Conservation (phyloP, 2,113 vertebrate species). For the Centropus unirufus region DNA sequence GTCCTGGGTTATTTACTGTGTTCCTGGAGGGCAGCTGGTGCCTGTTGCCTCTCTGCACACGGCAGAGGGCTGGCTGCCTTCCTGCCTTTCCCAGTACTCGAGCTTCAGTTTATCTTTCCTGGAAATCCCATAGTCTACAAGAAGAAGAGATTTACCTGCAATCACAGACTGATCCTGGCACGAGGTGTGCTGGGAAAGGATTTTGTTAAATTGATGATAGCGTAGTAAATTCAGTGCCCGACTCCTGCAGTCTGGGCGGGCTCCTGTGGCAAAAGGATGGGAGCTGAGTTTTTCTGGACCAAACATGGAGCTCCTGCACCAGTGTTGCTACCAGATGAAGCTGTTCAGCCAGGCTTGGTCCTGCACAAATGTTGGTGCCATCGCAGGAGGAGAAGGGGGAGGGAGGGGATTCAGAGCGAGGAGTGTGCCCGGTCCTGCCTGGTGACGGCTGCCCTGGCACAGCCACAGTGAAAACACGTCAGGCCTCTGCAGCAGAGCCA, state of each 20-base stretch:
- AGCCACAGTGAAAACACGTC: background rate
- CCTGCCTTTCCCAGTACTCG: background rate
- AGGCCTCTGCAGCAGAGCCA: background rate
- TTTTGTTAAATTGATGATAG: background rate
- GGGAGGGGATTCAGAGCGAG: background rate
- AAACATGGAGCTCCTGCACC: background rate
- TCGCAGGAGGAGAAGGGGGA: background rate
- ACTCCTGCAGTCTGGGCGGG: background rate
- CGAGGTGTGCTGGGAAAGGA: background rate
- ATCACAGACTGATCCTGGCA: background rate
- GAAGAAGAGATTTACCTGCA: background rate
- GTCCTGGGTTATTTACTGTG: slow-evolving; percentile 5
- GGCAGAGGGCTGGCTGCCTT: background rate
- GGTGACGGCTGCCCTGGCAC: background rate
- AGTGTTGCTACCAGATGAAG: background rate
- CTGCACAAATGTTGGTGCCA: background rate
- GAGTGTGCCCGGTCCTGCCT: background rate
- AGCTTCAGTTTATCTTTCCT: background rate
- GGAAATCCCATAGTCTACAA: background rate
- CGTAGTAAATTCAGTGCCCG: background rate
- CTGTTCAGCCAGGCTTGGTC: background rate
- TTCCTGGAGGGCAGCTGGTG: background rate
- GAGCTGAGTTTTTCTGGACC: background rate
- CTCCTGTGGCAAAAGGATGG: background rate
- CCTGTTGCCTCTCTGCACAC: background rate